Base-by-base conservation (phyloP, 2,113 vertebrate species). In the Platichthys flesus region DNA sequence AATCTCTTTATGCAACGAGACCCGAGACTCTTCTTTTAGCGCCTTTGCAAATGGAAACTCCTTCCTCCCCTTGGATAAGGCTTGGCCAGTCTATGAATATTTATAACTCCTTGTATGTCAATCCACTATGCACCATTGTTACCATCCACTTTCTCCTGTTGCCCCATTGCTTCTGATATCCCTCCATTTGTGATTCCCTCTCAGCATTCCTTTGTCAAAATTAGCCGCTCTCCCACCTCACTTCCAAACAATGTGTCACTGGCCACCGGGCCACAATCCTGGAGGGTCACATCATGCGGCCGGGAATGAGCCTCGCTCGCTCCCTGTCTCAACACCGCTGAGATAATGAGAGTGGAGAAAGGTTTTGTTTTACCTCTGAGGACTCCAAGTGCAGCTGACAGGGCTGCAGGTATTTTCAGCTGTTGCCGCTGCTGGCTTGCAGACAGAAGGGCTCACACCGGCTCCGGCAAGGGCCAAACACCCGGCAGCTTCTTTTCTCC, bases 331-430 rank as follows among this genome's bases (percentile, higher is more conserved):
- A 81, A 84, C 85, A 52, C 76, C 52, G 49, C 23, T 57, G 74
- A 84, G 84, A 90, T 93, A 90, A 92, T 87, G 82, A 88, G 84
- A 79, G 84, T 59, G 72, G 85, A 83, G 88, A 87, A 88, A 89
- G 89, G 90, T 93, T 92, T 92, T 92, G 90, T 93, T 94, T 93
- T 88, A 91, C 93, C 81, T 83, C 90, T 23, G 83, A 81, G 87
- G 77, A 70, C 85, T 91, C 76, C 69, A 76, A 75, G 74, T 81
- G 70, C 87, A 91, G 86, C 91, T 92, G 88, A 90, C 74, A 71
- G 74, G 21, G 55, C 67, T 73, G 84, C 92, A 94, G 93, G 93
- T 94, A 94, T 94, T 86, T 89, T 93, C 93, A 94, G 94, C 94
- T 95, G 94, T 94, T 45, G 64, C 64, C 15, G 24, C 26, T 71